These are phyloP conservation scores for Noctua comes DNA, from an alignment of 2,888 invertebrate species.

Conservation along the genomic window DNA sequence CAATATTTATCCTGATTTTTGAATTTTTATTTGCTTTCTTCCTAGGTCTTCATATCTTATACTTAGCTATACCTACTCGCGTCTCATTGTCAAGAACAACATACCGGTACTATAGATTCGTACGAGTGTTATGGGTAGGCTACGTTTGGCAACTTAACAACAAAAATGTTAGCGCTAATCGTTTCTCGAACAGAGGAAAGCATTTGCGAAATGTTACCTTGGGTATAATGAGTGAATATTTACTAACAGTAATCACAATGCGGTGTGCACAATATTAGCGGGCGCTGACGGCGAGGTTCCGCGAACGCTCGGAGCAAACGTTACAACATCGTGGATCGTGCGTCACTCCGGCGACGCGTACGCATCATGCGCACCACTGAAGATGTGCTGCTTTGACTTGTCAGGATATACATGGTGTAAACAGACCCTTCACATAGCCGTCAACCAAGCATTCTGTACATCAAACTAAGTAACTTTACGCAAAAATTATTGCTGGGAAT, in stretches of 20 bases:
- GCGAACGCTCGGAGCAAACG: constrained; percentile 60
- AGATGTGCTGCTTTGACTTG: constrained; percentile 19
- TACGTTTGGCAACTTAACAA: constrained; percentile 42
- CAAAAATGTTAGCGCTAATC: constrained; percentile 57
- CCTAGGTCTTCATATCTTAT: not conserved
- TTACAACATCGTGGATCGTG: constrained; percentile 64
- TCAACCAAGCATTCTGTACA: no score
- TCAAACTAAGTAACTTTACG: no score
- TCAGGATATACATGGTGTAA: no score
- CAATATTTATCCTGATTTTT: not conserved
- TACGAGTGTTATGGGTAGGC: not conserved
- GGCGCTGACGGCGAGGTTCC: constrained; percentile 56
- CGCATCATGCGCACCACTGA: constrained; percentile 38
- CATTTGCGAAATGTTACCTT: constrained; percentile 63
- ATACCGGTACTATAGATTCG: not conserved
- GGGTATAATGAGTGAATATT: constrained; percentile 64
- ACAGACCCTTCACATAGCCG: no score
- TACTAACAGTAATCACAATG: constrained; percentile 68
- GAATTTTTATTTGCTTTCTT: not conserved
- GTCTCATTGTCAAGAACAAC: not conserved
- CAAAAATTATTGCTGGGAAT: no score
- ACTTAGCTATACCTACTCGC: not conserved
- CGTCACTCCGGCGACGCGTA: constrained; percentile 49
- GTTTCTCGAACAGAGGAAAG: constrained; percentile 60
- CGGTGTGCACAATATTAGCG: constrained; percentile 62